Base-by-base conservation (phyloP, 2,888 invertebrate species). In the Uloborus plumipes region DNA sequence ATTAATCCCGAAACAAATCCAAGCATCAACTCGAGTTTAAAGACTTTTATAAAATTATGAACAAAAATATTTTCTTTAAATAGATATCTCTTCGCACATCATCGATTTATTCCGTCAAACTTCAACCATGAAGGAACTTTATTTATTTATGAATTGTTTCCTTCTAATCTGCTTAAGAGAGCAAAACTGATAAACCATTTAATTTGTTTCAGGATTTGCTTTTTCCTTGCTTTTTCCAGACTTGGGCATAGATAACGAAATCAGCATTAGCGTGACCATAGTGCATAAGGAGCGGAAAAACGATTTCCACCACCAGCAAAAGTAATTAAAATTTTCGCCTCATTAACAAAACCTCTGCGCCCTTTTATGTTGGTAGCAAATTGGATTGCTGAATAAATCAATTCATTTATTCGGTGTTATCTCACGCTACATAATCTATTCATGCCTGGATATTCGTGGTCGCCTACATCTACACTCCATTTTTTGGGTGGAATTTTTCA, bases 321-420 rank as follows among this genome's bases (percentile, higher is more conserved):
- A 78, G 71, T 71, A 78, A 78, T 78, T 71, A 71, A 70, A 78
- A 53, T 18, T 18, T 20, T 55, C 20, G 18, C 20, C 69, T 76
- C 77, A 78, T 78, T 78, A 71, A 65, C 70, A 65, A 53, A 31
- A 64, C 47, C 49, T 20, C 70, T 50, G 55, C 70, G 64, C 22
- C 39, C 22, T 69, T 53, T 26, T 62, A n/a, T 39, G 39, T 39
- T 39, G 39, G 39, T 11, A 39, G 39, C 39, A 78, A 78, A 78
- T 78, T 78, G 71, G 77, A 78, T 78, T 78, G 71, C 15, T 31
- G 76, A 47, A 55, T 65, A 65, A 78, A 78, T 78, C 70, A 78
- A 78, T 78, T 78, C 70, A 78, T 78, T 78, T 78, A 78, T 62
- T 64, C 70, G 55, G 53, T 62, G 71, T 71, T 78, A 78, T 78